Base-by-base conservation (phyloP, 2,888 invertebrate genomes). In the Yponomeuta evonymella region DNA sequence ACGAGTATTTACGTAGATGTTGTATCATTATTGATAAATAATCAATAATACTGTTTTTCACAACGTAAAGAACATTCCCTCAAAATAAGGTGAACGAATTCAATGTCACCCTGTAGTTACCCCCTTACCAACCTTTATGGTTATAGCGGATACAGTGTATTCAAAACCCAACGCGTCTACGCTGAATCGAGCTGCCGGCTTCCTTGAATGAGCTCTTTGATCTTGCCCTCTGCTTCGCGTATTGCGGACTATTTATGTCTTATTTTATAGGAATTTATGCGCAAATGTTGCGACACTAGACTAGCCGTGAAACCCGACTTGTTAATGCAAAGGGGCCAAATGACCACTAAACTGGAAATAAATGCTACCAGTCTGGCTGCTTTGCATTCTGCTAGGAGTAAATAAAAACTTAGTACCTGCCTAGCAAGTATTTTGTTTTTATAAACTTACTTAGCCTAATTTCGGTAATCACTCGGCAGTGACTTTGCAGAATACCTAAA, bases 251-350 rank as follows among this genome's bases (percentile, higher is more conserved):
- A 87, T 88, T 87, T 84, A 81, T 79, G 82, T 84, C 81, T 81
- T 76, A 82, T 83, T 86, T 86, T 83, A 82, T 81, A 78, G 78
- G 77, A 84, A 87, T 84, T 86, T 86, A 85, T 85, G 82, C 81
- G 79, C 79, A 76, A 81, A 77, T 73, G 62, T 62, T 66, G 72
- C 70, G 58, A 70, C 65, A 65, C 73, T 73, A 73, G 76, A 79
- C 76, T 75, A 75, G 76, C 78, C 51, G 51, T 15, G 51, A 76
- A 78, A 72, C 70, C 63, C 48, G 65, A 77, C 78, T 81, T 81
- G 81, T 83, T 84, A 83, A 81, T 83, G 79, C 77, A 79, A 78
- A 77, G 74, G 73, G 77, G 76, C 51, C 74, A 73, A 80, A 84
- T 81, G 83, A 84, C 84, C 78, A 75, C 73, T 73, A 73, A 80